Evolutionary conservation across 2,113 vertebrate species (phyloP).

Genomic region (Entomyzon cyanotis): DNA sequence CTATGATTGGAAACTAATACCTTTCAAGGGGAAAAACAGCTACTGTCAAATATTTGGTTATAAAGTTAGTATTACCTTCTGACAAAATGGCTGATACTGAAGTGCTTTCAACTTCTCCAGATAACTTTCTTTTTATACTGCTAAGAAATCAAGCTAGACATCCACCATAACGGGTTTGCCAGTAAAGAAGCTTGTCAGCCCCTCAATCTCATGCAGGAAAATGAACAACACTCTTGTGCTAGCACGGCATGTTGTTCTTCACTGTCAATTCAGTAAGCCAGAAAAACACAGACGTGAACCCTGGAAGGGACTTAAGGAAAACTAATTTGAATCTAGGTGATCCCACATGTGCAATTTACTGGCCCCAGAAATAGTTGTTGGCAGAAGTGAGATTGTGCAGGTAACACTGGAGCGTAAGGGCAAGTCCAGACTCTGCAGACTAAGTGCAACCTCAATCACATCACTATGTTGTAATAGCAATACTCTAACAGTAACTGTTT

Average conservation of each 20-base stretch:
- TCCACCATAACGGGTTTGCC: background rate
- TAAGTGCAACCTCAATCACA: background rate
- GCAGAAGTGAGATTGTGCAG: background rate
- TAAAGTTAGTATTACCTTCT: background rate
- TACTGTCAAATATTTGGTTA: background rate
- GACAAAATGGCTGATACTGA: background rate
- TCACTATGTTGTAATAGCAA: background rate
- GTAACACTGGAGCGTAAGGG: background rate
- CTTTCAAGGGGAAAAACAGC: background rate
- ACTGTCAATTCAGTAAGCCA: background rate
- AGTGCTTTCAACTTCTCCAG: background rate
- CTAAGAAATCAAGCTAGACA: background rate
- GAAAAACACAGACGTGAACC: background rate
- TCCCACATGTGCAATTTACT: background rate
- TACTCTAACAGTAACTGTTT: background rate
- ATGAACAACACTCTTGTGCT: background rate
- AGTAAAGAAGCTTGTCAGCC: background rate
- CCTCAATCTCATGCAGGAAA: background rate
- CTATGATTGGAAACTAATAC: background rate
- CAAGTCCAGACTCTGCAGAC: fast-evolving
- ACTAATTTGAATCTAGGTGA: background rate
- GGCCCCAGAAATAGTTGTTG: background rate
- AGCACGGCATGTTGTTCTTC: background rate
- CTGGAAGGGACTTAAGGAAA: background rate
- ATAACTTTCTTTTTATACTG: background rate